These are phyloP conservation scores for Platycnemis pennipes DNA, from an alignment of 2,888 invertebrate species.

Conservation along the genomic window DNA sequence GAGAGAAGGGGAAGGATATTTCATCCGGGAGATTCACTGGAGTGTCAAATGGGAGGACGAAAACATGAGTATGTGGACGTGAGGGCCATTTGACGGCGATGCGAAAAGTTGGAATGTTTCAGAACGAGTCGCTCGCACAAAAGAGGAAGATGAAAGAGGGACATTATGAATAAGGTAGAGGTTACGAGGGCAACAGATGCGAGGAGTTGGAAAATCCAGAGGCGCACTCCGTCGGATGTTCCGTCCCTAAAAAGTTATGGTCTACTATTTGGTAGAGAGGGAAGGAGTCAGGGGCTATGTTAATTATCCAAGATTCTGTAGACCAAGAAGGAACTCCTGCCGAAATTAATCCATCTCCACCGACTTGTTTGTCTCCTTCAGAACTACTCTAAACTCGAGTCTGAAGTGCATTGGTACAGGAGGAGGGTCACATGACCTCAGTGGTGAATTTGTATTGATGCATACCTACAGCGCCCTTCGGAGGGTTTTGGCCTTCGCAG, in stretches of 20 bases:
- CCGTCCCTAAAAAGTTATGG: background rate
- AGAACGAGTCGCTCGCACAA: background rate
- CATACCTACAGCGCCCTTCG: too few species aligned
- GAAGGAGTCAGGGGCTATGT: background rate
- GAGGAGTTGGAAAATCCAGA: background rate
- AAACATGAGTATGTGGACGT: background rate
- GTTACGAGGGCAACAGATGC: background rate
- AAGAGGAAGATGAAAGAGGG: background rate
- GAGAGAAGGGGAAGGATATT: background rate
- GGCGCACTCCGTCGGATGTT: background rate
- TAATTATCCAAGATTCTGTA: background rate
- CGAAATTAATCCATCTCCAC: conserved; percentile 7
- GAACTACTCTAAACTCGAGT: background rate
- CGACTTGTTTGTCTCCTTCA: background rate
- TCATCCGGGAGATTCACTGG: background rate
- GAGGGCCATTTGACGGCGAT: background rate
- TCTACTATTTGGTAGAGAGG: background rate
- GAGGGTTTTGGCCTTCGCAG: too few species aligned
- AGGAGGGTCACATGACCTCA: too few species aligned
- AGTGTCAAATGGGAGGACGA: background rate
- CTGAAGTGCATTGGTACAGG: background rate
- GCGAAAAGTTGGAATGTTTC: conserved; percentile 18
- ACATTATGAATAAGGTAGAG: background rate
- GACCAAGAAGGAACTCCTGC: background rate
- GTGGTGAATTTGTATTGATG: too few species aligned